Evolutionary conservation across 1,140 invertebrate genomes (phyloP).

Genomic region (Procambarus virginalis): DNA sequence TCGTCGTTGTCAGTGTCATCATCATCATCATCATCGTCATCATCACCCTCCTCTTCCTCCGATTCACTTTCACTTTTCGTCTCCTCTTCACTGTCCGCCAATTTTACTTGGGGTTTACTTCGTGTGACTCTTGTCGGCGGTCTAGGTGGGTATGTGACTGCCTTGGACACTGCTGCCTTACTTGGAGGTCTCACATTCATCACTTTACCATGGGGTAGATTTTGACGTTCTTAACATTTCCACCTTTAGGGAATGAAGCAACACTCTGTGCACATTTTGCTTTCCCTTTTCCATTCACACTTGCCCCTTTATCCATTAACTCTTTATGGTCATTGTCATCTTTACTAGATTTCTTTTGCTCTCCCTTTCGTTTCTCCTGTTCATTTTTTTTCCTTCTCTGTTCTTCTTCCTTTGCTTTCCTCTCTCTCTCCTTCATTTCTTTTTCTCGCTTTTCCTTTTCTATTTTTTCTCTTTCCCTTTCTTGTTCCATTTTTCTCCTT

Average conservation of each 20-base stretch:
- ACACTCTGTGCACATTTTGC: not conserved
- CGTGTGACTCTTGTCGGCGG: slow-evolving; percentile 19
- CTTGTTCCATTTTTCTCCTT: slow-evolving; percentile 13
- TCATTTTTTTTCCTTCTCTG: slow-evolving; percentile 18
- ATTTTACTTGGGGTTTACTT: slow-evolving; percentile 15
- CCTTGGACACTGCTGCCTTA: slow-evolving; percentile 2
- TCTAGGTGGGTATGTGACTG: not conserved
- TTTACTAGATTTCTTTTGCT: slow-evolving; percentile 13
- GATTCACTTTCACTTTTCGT: slow-evolving; percentile 46
- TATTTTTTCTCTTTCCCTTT: not conserved
- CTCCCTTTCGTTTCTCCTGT: slow-evolving; percentile 13
- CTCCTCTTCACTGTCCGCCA: slow-evolving; percentile 36
- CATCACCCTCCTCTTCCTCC: slow-evolving; percentile 12
- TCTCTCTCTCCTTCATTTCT: slow-evolving; percentile 16
- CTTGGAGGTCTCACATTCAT: slow-evolving; percentile 56
- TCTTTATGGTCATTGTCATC: slow-evolving; percentile 5
- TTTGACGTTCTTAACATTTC: not conserved
- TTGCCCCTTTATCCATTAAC: not conserved
- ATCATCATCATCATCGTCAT: slow-evolving; percentile 20
- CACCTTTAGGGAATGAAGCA: not conserved
- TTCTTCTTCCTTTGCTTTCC: slow-evolving; percentile 27
- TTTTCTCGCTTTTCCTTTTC: not conserved
- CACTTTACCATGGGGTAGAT: slow-evolving; percentile 39
- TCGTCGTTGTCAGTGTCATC: slow-evolving; percentile 2
- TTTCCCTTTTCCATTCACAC: not conserved